Base-by-base conservation (phyloP, 2,888 invertebrate genomes). In the Agrypnus murinus region DNA sequence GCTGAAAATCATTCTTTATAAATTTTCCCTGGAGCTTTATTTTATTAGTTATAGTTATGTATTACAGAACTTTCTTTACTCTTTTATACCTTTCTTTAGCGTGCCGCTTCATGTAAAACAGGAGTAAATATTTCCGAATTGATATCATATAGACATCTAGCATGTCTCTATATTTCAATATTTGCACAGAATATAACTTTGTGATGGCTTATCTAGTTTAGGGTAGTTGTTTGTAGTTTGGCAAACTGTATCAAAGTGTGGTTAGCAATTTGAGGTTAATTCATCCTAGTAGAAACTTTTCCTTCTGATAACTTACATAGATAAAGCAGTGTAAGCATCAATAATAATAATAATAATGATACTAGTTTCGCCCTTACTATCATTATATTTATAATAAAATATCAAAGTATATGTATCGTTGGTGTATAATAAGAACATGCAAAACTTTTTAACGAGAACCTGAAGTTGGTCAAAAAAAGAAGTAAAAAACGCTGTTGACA, bases 101-200 rank as follows among this genome's bases (percentile, higher is more conserved):
- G 50, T 69, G 69, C 72, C 72, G 72, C 72, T 72, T 31, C 46
- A 32, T 66, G 40, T 40, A 12, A 53, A 74, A 55, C 9, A 48
- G 34, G 50, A 8, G 40, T 17, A n/a, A 60, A 45, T 60, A 45
- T 68, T 69, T 31, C 31, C 34, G 60, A 64, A 73, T 73, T 74
- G 72, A 70, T 73, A 69, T 71, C 57, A 65, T 64, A 69, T 72
- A 73, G 70, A 59, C 43, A 71, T 74, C 64, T 68, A 69, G 63
- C 65, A 69, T 70, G 70, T 73, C 69, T 69, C 60, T 66, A 65
- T 62, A 67, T 74, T 72, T 70, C 72, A 71, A 72, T 74, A 74
- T 74, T 74, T 72, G 66, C 72, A 40, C 64, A 66, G 65, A 74
- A 70, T 70, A 72, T 43, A 55, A 66, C 71, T 73, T 75, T 75